phyloP scores from a whole-genome alignment of 2,797 vertebrate genomes.

The Pogoniulus pusillus region DNA sequence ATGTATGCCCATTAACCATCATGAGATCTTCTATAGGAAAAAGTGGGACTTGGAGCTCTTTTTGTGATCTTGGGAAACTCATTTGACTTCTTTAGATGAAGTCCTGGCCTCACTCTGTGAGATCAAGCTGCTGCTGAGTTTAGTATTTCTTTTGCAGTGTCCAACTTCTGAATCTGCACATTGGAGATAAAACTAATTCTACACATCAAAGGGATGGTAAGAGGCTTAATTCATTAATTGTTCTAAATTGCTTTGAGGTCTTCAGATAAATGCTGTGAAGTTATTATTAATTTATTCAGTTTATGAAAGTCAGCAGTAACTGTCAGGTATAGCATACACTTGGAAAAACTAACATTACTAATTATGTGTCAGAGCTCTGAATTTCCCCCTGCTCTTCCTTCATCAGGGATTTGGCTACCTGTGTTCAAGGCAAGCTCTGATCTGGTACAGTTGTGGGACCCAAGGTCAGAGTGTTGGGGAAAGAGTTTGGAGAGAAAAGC shows the following conservation, averaged over 20 bases:
- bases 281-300: slow-evolving; percentile 19
- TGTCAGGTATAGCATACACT: not conserved
- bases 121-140: slow-evolving; percentile 30
- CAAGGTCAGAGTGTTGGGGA: not conserved
- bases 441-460: not conserved
- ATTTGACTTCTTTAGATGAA: slow-evolving; percentile 14
- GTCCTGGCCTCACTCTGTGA: not conserved
- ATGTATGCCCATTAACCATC: not conserved
- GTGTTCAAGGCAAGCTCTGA: not conserved
- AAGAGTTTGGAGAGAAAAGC: not conserved
- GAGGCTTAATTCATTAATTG: slow-evolving; percentile 27
- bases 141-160: not conserved
- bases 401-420: not conserved
- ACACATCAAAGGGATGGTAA: slow-evolving; percentile 12
- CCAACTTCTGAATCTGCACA: slow-evolving; percentile 29
- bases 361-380: not conserved
- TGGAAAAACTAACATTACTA: slow-evolving; percentile 33
- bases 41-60: not conserved
- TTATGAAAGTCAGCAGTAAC: not conserved
- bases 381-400: not conserved
- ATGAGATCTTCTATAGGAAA: not conserved
- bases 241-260: slow-evolving; percentile 22
- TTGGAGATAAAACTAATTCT: slow-evolving; percentile 53
- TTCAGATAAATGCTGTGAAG: not conserved
- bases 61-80: not conserved